Evolutionary conservation across 2,888 invertebrate species (phyloP), one percentile per base, ranked within the genome.

Genomic region (Drosophila anomelani): DNA sequence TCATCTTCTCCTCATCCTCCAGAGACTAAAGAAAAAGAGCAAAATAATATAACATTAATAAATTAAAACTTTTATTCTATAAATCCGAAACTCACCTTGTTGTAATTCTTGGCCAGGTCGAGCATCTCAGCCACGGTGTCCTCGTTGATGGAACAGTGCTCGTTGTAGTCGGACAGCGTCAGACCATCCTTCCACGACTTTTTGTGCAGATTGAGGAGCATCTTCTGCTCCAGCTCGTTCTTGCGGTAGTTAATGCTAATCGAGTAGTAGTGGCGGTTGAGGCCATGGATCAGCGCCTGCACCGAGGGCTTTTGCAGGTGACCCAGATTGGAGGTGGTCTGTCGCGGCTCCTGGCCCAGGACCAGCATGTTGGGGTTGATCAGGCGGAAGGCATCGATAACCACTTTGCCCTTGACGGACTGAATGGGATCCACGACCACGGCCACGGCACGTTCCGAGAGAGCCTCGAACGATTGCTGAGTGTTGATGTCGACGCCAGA

Each of bases 351-450:
- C 93, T 99, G 99, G 2, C 98, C 99, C 43, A 99, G 94, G 8
- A 99, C 99, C 96, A 99, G 97, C 97, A 98, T 98, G 92, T 99
- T 99, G 13, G 99, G 99, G 93, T 99, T 99, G 90, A 99, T 99
- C 79, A 99, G 95, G 86, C 99, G 96, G 94, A 99, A 99, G 76
- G 99, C 99, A 94, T 99, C 99, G 90, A 99, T 99, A n/a, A 99
- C 99, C 51, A 99, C 92, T 95, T 99, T 97, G 87, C 99, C 99
- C 93, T 99, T 99, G 4, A 99, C 99, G 62, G 98, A 98, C 92
- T 99, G 99, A 90, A 99, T 99, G 13, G 99, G 99, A 93, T 99
- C 99, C 34, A 99, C 99, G 3, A 99, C 99, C 46, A 99, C 99
- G 75, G 99, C 99, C 0, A 99, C 99, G 32, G 99, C 99, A 90